Base-by-base conservation (phyloP, 1,140 invertebrate genomes). In the Grapholita molesta region DNA sequence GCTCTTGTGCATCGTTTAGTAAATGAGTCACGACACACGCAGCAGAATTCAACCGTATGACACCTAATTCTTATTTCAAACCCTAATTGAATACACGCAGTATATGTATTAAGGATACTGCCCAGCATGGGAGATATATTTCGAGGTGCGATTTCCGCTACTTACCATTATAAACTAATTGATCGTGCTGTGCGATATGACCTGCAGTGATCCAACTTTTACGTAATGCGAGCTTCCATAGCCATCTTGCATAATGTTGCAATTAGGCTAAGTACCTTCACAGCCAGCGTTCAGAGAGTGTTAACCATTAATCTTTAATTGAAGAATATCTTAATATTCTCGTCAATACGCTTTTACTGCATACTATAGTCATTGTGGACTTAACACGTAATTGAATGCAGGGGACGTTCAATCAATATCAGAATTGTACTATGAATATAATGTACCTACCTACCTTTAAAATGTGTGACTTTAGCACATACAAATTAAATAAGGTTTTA, bases 161-260 rank as follows among this genome's bases (percentile, higher is more conserved):
- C 12, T 28, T 61, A 28, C 15, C 25, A 61, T n/a, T n/a, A n/a
- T n/a, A n/a, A n/a, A 61, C 55, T 32, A 61, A 61, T 61, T 61
- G 28, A 61, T 25, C n/a, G 42, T 21, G 42, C 42, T 7, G 42
- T 21, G 42, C 42, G 42, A 61, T 61, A 61, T 25, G 55, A 61
- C 23, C 24, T 25, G 24, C 12, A 61, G 25, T 30, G 55, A 61
- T 61, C 55, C 24, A 61, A 61, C 55, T 61, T 61, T 61, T 61
- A 61, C 55, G 55, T 61, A 61, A 61, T 61, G 28, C 25, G 55
- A 61, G 15, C 24, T 61, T 61, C 25, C 55, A 61, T 61, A 61
- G 55, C 12, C 55, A 61, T 61, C 55, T 61, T 61, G 55, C 55
- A 61, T 61, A 61, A 61, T 61, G 55, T 30, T 15, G 55, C 28